A percentile compares a stretch with the other conserved stretches of the same genome.
These are phyloP conservation scores for Turnix velox DNA, from an alignment of 2,113 vertebrate genomes.

Conservation along the genomic window DNA sequence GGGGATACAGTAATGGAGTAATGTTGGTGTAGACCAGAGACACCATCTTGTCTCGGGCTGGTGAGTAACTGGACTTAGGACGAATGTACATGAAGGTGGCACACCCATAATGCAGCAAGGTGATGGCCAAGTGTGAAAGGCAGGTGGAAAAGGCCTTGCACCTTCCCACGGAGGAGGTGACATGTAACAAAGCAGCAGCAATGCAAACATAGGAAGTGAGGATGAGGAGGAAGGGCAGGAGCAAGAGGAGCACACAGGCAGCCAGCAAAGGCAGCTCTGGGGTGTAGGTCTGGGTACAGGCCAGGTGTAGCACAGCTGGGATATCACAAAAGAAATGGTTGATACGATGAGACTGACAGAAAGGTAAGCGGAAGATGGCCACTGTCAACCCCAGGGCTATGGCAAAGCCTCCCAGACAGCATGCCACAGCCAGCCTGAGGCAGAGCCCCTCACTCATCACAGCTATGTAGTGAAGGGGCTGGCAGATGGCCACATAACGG, in stretches of 20 bases:
- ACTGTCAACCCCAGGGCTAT: constrained; percentile 33
- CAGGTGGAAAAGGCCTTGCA: constrained; percentile 70
- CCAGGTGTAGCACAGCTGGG: constrained; percentile 19
- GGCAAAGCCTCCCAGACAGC: constrained; percentile 10
- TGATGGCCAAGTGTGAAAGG: constrained; percentile 55
- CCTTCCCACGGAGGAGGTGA: not conserved
- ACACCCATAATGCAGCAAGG: constrained; percentile 62
- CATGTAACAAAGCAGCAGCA: not conserved
- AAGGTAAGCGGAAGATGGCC: constrained; percentile 62
- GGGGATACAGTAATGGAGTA: constrained; percentile 65
- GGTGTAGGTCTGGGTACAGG: constrained; percentile 5
- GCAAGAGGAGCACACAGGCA: constrained; percentile 54
- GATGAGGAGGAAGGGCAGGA: constrained; percentile 62
- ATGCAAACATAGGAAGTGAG: constrained; percentile 48
- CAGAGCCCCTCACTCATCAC: constrained; percentile 18
- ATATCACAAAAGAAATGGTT: constrained; percentile 49
- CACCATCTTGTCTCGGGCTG: constrained; percentile 45
- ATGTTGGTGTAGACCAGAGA: constrained; percentile 69
- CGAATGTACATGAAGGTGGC: constrained; percentile 63
- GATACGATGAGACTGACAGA: not conserved
- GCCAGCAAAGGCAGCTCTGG: constrained; percentile 58
- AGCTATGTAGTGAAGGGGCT: not conserved
- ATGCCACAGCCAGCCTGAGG: constrained; percentile 15
- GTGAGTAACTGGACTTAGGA: constrained; percentile 60
- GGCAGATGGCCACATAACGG: constrained; percentile 2